Percentiles rank a stretch among this genome's conserved stretches.
phyloP scores from a whole-genome alignment of 1,140 invertebrate genomes.

The Plectus sambesii region DNA sequence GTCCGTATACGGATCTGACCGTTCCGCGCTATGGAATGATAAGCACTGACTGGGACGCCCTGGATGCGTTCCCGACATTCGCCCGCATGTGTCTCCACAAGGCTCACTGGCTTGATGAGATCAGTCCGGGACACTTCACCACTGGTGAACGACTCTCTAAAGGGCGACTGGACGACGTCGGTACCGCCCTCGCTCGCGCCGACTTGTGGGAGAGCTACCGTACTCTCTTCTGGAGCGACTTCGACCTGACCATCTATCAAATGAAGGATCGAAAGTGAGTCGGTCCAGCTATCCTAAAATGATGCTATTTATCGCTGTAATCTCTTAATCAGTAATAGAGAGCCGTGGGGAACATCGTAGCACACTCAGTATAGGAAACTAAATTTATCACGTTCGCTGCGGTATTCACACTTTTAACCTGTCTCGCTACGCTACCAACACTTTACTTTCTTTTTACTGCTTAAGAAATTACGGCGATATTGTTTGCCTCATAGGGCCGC shows the following conservation, averaged over 20 bases:
- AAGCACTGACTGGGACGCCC: conserved; percentile 40
- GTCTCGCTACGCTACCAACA: too few relatives aligned
- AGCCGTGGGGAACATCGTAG: too few relatives aligned
- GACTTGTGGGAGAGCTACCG: conserved; percentile 41
- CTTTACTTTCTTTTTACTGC: too few relatives aligned
- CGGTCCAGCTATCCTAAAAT: too few relatives aligned
- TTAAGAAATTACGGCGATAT: too few relatives aligned
- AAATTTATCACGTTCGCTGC: too few relatives aligned
- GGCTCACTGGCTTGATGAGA: conserved; percentile 28
- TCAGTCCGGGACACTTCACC: conserved; percentile 20
- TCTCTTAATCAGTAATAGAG: too few relatives aligned
- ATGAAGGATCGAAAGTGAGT: conserved; percentile 41
- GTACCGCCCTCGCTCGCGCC: conserved; percentile 26
- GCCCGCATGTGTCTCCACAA: conserved; percentile 40
- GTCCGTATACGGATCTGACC: conserved; percentile 39
- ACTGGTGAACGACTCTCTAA: conserved; percentile 32
- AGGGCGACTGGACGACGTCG: conserved; percentile 22
- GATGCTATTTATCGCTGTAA: too few relatives aligned
- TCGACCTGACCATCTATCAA: conserved; percentile 37
- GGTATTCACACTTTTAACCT: too few relatives aligned
- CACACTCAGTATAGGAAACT: too few relatives aligned
- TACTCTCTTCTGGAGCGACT: conserved; percentile 43
- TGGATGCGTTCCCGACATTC: conserved; percentile 38
- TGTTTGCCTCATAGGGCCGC: too few relatives aligned
- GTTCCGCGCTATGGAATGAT: conserved; percentile 32